Percentiles rank a stretch among this genome's conserved stretches.
phyloP scores from a whole-genome alignment of 2,113 vertebrate genomes.

The Nematolebias whitei region DNA sequence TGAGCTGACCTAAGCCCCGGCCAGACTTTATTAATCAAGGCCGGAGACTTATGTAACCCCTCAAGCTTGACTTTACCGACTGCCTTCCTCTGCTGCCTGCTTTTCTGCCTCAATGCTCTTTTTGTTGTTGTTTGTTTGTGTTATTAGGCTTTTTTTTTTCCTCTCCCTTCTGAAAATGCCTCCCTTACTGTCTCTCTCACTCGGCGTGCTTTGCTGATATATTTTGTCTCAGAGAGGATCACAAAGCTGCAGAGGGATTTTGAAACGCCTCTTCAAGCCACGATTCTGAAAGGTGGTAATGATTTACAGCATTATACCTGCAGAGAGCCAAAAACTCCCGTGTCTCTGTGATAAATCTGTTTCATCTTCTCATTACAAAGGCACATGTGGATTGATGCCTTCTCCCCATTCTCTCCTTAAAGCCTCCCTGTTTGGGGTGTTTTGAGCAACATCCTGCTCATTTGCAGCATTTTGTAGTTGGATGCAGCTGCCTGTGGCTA shows the following conservation, averaged over 20 bases:
- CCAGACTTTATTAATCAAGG: slow-evolving; percentile 76
- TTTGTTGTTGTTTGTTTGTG: slow-evolving; percentile 23
- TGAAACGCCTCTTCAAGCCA: slow-evolving; percentile 66
- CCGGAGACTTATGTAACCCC: slow-evolving; percentile 64
- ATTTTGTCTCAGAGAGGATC: slow-evolving; percentile 61
- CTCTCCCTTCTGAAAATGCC: slow-evolving; percentile 27
- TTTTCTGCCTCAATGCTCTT: slow-evolving; percentile 42
- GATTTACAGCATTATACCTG: slow-evolving; percentile 68
- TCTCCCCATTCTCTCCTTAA: slow-evolving; percentile 37
- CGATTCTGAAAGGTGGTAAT: slow-evolving; percentile 61
- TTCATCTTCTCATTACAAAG: slow-evolving; percentile 65
- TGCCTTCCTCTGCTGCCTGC: slow-evolving; percentile 53
- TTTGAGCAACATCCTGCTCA: slow-evolving; percentile 32
- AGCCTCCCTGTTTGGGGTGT: slow-evolving; percentile 43
- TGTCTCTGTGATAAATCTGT: slow-evolving; percentile 62
- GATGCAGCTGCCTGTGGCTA: slow-evolving; percentile 37
- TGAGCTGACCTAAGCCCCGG: slow-evolving; percentile 64
- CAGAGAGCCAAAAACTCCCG: slow-evolving; percentile 51
- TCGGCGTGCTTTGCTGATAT: slow-evolving; percentile 44
- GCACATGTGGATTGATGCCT: slow-evolving; percentile 52
- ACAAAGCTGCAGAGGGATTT: slow-evolving; percentile 58
- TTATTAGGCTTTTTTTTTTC: slow-evolving; percentile 17
- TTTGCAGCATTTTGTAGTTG: slow-evolving; percentile 48
- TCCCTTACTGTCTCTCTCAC: slow-evolving; percentile 24
- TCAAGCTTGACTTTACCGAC: slow-evolving; percentile 61